Evolutionary conservation across 2,113 vertebrate genomes (phyloP).

Genomic region (Poeciliopsis occidentalis): DNA sequence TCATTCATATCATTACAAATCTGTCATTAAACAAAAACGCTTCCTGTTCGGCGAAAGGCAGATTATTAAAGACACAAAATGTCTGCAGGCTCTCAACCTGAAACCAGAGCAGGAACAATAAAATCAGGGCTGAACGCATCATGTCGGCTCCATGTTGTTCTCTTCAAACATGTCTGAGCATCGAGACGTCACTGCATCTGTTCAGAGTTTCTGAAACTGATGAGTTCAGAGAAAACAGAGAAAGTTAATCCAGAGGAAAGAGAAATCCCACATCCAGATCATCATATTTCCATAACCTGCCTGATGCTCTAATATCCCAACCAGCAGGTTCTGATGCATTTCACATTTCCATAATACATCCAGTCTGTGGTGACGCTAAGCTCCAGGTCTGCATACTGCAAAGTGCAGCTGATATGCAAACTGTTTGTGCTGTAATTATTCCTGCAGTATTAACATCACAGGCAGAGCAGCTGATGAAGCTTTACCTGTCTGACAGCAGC

Average conservation of each 20-base stretch:
- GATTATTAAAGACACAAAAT: too few species aligned
- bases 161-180: too few species aligned
- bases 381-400: not conserved
- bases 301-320: slow-evolving; percentile 2
- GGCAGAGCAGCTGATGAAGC: not conserved
- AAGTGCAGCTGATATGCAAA: not conserved
- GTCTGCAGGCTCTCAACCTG: too few species aligned
- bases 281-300: slow-evolving; percentile 59
- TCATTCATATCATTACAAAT: too few species aligned
- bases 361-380: slow-evolving; percentile 17
- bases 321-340: not conserved
- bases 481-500: not conserved
- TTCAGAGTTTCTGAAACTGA: not conserved
- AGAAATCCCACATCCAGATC: slow-evolving; percentile 23
- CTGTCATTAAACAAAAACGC: too few species aligned
- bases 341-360: slow-evolving; percentile 49
- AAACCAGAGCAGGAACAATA: too few species aligned
- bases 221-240: slow-evolving; percentile 7
- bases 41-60: too few species aligned
- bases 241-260: slow-evolving; percentile 36
- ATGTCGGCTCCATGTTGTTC: too few species aligned
- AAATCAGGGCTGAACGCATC: too few species aligned
- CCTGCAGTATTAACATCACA: not conserved
- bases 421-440: not conserved
- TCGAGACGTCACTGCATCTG: not conserved